Conservation (phyloP, 2,113 vertebrate genomes). For the Scatophagus argus region DNA sequence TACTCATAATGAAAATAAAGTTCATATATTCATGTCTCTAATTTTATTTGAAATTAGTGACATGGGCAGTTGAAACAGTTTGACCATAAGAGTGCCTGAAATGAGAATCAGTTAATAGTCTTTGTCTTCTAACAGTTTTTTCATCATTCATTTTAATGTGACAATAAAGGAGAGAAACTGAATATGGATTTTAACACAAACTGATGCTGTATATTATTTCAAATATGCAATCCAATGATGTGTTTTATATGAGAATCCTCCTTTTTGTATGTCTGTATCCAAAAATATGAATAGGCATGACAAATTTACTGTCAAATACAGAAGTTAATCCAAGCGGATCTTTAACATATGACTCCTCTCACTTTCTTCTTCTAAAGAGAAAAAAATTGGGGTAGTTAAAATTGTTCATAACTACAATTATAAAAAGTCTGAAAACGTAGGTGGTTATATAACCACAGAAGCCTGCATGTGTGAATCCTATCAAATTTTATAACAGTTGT, state of each 20-base stretch:
- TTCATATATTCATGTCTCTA: not conserved
- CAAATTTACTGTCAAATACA: not conserved
- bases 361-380: not conserved
- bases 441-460: constrained; percentile 52
- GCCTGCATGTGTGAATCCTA: constrained; percentile 54
- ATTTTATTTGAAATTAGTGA: constrained; percentile 21
- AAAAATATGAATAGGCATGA: not conserved
- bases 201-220: not conserved
- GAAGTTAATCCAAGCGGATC: not conserved
- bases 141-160: not conserved
- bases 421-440: constrained; percentile 43
- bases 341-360: constrained; percentile 6
- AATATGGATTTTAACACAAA: not conserved
- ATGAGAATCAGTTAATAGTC: not conserved
- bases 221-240: not conserved
- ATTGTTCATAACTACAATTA: constrained; percentile 25
- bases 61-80: constrained; percentile 1
- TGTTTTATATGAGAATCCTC: not conserved
- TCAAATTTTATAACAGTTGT: constrained; percentile 56
- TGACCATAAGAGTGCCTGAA: not conserved
- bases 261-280: not conserved
- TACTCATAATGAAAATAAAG: constrained; percentile 2
- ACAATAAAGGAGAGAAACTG: not conserved
- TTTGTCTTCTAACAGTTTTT: not conserved
- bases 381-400: constrained; percentile 18